phyloP scores from a whole-genome alignment of 2,797 vertebrate genomes.

The Coranthus polyacanthus region DNA sequence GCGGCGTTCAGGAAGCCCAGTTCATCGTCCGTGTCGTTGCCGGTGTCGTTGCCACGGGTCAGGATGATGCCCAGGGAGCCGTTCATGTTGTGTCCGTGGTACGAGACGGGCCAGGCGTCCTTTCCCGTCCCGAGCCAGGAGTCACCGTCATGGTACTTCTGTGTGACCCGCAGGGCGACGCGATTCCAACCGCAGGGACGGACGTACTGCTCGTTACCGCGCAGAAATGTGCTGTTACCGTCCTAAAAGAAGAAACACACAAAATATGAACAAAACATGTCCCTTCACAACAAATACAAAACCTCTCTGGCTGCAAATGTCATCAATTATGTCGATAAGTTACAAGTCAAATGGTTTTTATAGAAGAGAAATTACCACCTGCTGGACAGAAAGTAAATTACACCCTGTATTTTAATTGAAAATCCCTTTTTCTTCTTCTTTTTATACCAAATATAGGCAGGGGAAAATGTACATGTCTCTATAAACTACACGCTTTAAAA shows the following conservation, averaged over 20 bases:
- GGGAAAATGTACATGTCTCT: too few species aligned
- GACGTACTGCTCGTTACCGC: constrained; percentile 68
- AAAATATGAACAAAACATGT: too few species aligned
- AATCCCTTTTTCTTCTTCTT: too few species aligned
- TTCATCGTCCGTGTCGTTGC: not conserved
- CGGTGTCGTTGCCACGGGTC: not conserved
- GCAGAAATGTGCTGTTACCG: constrained; percentile 19
- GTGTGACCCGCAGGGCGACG: constrained; percentile 57
- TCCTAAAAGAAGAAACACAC: constrained; percentile 46
- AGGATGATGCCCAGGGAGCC: constrained; percentile 70
- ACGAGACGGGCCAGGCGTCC: constrained; percentile 77
- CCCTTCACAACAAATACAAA: too few species aligned
- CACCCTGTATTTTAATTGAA: too few species aligned
- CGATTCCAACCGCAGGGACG: constrained; percentile 80
- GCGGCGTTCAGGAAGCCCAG: constrained; percentile 25
- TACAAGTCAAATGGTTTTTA: too few species aligned
- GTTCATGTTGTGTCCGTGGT: constrained; percentile 71
- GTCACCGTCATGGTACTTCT: constrained; percentile 33
- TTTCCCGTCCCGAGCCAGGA: constrained; percentile 66
- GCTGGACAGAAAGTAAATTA: too few species aligned
- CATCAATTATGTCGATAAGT: too few species aligned
- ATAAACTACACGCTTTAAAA: too few species aligned
- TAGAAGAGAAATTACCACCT: too few species aligned
- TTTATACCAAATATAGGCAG: too few species aligned
- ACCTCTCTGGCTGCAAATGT: too few species aligned